A percentile compares a stretch with the other conserved stretches of the same genome.
These are phyloP conservation scores for Drosophila phalerata DNA, from an alignment of 2,888 invertebrate genomes.

Conservation along the genomic window DNA sequence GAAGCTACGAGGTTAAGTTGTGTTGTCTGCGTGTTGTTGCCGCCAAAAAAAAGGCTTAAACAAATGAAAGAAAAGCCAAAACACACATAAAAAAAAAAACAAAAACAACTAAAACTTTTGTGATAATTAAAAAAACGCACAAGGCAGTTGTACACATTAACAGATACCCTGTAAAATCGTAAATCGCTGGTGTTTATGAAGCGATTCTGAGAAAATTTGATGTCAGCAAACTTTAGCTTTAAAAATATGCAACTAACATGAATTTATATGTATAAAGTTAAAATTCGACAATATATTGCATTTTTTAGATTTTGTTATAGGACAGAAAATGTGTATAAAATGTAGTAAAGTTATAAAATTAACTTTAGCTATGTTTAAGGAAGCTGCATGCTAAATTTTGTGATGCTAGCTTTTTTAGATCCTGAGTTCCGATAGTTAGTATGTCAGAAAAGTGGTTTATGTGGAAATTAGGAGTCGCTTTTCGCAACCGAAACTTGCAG, in stretches of 20 bases:
- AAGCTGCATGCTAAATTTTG: background rate
- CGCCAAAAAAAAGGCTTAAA: constrained; percentile 55
- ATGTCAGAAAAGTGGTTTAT: background rate
- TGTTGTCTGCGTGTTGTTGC: constrained; percentile 49
- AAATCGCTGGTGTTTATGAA: background rate
- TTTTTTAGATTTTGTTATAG: background rate
- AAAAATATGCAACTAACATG: background rate
- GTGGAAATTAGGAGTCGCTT: background rate
- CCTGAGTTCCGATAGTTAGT: background rate
- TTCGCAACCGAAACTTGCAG: background rate
- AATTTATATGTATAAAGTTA: background rate
- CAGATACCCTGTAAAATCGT: background rate
- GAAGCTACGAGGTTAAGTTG: constrained; percentile 24
- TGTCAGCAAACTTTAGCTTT: background rate
- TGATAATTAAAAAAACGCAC: constrained; percentile 71
- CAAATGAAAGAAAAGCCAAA: constrained; percentile 47
- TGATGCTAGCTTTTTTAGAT: background rate
- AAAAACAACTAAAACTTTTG: constrained; percentile 54
- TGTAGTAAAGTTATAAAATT: background rate
- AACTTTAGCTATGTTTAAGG: background rate
- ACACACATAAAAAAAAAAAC: constrained; percentile 55
- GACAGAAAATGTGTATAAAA: background rate
- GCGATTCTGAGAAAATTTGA: background rate
- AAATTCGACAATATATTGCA: background rate
- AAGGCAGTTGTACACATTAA: background rate